Evolutionary conservation across 2,888 invertebrate genomes (phyloP), one percentile per base, ranked within the genome.

Genomic region (Arge pagana): DNA sequence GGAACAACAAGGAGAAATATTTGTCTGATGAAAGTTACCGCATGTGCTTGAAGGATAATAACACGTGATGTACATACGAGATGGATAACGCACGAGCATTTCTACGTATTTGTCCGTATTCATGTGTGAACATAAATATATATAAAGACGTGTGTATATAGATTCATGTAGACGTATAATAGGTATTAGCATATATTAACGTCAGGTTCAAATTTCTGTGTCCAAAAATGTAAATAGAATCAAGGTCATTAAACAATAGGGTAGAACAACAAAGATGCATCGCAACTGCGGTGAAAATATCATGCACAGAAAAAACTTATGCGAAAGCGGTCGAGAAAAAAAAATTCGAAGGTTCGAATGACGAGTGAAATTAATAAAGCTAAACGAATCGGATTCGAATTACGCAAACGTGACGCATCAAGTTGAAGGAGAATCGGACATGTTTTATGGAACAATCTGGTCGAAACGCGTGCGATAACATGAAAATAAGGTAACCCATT

Each of bases 401-500:
- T n/a, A n/a, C n/a, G n/a, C n/a, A n/a, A n/a, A n/a, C n/a, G n/a
- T n/a, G n/a, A n/a, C n/a, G n/a, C n/a, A n/a, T n/a, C n/a, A n/a
- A n/a, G n/a, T n/a, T n/a, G n/a, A n/a, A n/a, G n/a, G n/a, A n/a
- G n/a, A n/a, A n/a, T n/a, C n/a, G n/a, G n/a, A n/a, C n/a, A n/a
- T n/a, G n/a, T n/a, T n/a, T n/a, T n/a, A n/a, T n/a, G n/a, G n/a
- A n/a, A n/a, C n/a, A n/a, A n/a, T n/a, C n/a, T n/a, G n/a, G n/a
- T n/a, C n/a, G n/a, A n/a, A n/a, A n/a, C n/a, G n/a, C n/a, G n/a
- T n/a, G n/a, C n/a, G n/a, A n/a, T n/a, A n/a, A n/a, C n/a, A 48
- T 16, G 18, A 39, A 37, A 24, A 48, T 37, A 37, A 18, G 30
- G 39, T 48, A 48, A 48, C 48, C 48, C 48, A 48, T 48, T 48